Percentiles rank a stretch among this genome's conserved stretches.
Evolutionary conservation across 2,113 vertebrate species (phyloP).

Genomic region (Butorides virescens): DNA sequence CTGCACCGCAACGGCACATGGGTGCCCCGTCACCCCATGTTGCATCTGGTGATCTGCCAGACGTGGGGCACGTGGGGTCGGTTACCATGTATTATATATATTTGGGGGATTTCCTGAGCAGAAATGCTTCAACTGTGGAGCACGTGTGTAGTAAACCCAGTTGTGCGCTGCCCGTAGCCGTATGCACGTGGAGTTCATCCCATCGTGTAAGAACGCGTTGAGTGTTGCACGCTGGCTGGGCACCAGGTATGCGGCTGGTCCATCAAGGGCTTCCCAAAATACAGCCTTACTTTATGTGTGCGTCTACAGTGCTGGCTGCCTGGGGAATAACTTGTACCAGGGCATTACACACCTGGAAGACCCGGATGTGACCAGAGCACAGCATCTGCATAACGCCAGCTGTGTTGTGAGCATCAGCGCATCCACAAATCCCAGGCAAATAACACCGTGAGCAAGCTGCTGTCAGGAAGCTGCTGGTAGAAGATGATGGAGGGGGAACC

Average conservation of each 20-base stretch:
- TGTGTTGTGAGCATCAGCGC: neutral
- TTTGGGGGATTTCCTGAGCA: neutral
- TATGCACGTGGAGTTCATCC: fast-evolving
- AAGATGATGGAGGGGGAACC: neutral
- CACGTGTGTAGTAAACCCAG: fast-evolving
- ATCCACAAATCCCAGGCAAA: neutral
- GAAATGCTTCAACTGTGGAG: neutral
- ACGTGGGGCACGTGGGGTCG: fast-evolving
- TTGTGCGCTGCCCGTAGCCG: fast-evolving
- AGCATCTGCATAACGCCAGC: fast-evolving
- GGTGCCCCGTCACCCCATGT: fast-evolving
- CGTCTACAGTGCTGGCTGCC: neutral
- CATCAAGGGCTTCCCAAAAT: neutral
- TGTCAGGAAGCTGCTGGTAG: neutral
- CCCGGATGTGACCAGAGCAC: neutral
- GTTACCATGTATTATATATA: neutral
- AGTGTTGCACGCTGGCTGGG: fast-evolving
- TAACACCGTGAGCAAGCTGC: neutral
- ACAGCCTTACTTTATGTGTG: fast-evolving
- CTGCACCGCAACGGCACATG: fast-evolving
- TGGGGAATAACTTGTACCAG: neutral
- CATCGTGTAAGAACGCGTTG: fast-evolving
- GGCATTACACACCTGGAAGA: fast-evolving
- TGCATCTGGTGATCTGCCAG: neutral
- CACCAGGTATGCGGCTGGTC: fast-evolving